Percentiles rank a stretch among this genome's conserved stretches.
phyloP scores from a whole-genome alignment of 2,113 vertebrate genomes.

The Pseudopipra pipra region DNA sequence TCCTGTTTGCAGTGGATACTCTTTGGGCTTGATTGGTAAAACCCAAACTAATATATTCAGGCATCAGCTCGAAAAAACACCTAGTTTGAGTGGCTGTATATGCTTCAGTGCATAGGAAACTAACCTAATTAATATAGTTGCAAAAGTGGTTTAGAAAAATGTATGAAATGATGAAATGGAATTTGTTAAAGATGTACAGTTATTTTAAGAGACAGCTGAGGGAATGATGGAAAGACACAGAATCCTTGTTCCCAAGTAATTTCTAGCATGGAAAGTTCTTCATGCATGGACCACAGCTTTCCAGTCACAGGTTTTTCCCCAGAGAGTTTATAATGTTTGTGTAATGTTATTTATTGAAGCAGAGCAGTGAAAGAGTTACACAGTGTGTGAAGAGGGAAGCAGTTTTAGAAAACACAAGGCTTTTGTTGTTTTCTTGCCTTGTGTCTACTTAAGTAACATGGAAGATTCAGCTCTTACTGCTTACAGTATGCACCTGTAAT shows the following conservation, averaged over 20 bases:
- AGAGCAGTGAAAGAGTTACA: not conserved
- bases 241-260: not conserved
- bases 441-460: not conserved
- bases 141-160: not conserved
- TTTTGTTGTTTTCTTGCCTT: not conserved
- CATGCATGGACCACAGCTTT: not conserved
- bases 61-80: not conserved
- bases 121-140: not conserved
- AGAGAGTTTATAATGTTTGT: not conserved
- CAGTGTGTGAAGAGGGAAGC: not conserved
- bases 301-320: not conserved
- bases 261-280: not conserved
- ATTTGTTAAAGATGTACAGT: not conserved
- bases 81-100: not conserved
- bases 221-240: not conserved
- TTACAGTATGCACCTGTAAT: rapidly evolving
- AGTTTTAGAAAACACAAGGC: not conserved
- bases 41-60: not conserved
- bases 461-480: not conserved
- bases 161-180: not conserved
- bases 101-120: not conserved
- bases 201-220: not conserved
- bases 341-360: not conserved
- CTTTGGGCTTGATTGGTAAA: not conserved
- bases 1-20: not conserved